Base-by-base conservation (phyloP, 2,113 vertebrate genomes). In the Conger conger region DNA sequence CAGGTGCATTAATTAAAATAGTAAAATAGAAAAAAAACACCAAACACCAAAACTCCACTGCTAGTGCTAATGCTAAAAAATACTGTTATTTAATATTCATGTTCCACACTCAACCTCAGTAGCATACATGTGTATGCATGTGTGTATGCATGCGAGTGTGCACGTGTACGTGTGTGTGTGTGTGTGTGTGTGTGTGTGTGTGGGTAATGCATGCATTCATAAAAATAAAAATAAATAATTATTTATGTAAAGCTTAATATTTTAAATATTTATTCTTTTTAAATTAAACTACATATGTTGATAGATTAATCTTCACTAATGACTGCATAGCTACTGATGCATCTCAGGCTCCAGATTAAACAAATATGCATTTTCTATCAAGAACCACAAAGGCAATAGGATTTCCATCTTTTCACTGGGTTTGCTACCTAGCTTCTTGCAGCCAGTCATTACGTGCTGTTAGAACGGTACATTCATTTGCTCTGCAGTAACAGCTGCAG, bases 381-480 rank as follows among this genome's bases (percentile, higher is more conserved):
- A 73, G 30, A 73, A 13, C 68, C 23, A 6, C 27, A 73, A 30
- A 73, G 6, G 27, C 68, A 73, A 30, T 73, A 27, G 68, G n/a
- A 73, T 73, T 73, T 73, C 68, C 68, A 73, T 63, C 23, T 33
- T 73, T 30, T 23, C 3, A 20, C 23, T 73, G n/a, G 68, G 27
- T 17, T 73, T 2, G n/a, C 27, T 30, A 73, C 68, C 27, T 33
- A 73, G 1, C 68, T 33, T 33, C 68, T 30, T 5, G n/a, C 68
- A n/a, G 9, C 68, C 68, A 73, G 8, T 73, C 68, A 73, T 73
- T 11, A 73, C 15, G 27, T 27, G 68, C 68, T 30, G 68, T 33
- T 33, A 77, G 37, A 85, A 83, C 80, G 82, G 85, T 81, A 88
- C 76, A 30, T n/a, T 57, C 76, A 84, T 68, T 35, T 63, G 50